A percentile compares a stretch with the other conserved stretches of the same genome.
phyloP scores from a whole-genome alignment of 2,113 vertebrate genomes.

The Hemiprocne comata region DNA sequence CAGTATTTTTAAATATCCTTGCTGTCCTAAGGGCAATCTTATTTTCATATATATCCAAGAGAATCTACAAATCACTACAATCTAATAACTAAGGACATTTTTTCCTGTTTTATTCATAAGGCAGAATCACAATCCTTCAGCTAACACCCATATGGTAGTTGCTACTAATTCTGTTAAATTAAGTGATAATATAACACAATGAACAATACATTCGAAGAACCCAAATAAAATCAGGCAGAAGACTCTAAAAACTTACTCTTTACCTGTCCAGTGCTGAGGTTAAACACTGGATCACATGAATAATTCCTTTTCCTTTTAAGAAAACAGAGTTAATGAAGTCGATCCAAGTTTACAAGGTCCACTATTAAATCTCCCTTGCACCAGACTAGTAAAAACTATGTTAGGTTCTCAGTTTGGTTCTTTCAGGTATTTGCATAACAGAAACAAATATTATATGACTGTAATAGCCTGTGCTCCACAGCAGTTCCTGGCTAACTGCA shows the following conservation, averaged over 20 bases:
- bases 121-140: background rate
- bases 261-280: background rate
- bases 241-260: background rate
- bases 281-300: background rate
- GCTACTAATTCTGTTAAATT: background rate
- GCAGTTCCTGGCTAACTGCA: background rate
- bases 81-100: background rate
- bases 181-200: background rate
- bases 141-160: background rate
- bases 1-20: conserved; percentile 9
- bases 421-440: background rate
- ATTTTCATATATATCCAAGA: conserved; percentile 21
- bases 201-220: background rate
- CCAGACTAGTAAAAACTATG: background rate
- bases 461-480: background rate
- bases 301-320: background rate
- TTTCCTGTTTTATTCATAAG: background rate
- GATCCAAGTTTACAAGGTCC: background rate
- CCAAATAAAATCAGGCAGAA: background rate
- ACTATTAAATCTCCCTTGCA: background rate
- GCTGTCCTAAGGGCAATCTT: conserved; percentile 7
- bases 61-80: conserved; percentile 3
- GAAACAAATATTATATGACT: background rate
- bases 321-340: background rate
- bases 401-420: background rate